These are phyloP conservation scores for Galerucella calmariensis DNA, from an alignment of 2,888 invertebrate species.

Conservation along the genomic window DNA sequence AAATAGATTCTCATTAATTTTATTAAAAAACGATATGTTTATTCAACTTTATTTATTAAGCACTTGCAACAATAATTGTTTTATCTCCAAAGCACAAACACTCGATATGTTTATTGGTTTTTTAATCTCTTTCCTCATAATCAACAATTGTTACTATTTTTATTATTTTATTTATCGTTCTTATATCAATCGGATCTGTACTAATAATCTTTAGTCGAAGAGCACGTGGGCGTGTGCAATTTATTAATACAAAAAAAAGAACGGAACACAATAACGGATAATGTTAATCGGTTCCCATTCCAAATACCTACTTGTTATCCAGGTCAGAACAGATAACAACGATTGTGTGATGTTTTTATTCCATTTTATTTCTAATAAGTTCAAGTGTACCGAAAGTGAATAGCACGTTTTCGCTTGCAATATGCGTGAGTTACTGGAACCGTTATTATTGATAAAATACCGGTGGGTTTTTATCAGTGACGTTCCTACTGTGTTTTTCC, in stretches of 20 bases:
- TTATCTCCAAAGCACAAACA: background rate
- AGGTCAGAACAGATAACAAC: conserved; percentile 39
- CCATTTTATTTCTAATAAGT: conserved; percentile 26
- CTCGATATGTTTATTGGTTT: background rate
- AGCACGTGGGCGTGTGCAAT: conserved; percentile 5
- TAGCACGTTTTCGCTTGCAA: conserved; percentile 28
- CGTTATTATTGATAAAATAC: conserved; percentile 9
- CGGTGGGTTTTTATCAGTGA: background rate
- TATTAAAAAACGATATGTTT: too few species aligned
- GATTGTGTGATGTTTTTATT: conserved; percentile 10
- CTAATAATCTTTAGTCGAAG: background rate
- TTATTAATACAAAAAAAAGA: conserved; percentile 5
- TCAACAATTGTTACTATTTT: background rate
- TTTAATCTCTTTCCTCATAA: background rate
- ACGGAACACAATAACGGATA: conserved; percentile 24
- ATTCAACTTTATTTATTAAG: background rate
- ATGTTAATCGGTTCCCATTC: conserved; percentile 35
- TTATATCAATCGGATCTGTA: background rate
- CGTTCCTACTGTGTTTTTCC: background rate
- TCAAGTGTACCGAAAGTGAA: conserved; percentile 41
- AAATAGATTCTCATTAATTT: too few species aligned
- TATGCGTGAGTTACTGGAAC: conserved; percentile 27
- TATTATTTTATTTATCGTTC: background rate
- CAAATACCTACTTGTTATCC: conserved; percentile 42
- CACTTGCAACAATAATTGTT: background rate